Percentiles rank a stretch among this genome's conserved stretches.
Evolutionary conservation across 2,113 vertebrate species (phyloP).

Genomic region (Hiodon tergisus): DNA sequence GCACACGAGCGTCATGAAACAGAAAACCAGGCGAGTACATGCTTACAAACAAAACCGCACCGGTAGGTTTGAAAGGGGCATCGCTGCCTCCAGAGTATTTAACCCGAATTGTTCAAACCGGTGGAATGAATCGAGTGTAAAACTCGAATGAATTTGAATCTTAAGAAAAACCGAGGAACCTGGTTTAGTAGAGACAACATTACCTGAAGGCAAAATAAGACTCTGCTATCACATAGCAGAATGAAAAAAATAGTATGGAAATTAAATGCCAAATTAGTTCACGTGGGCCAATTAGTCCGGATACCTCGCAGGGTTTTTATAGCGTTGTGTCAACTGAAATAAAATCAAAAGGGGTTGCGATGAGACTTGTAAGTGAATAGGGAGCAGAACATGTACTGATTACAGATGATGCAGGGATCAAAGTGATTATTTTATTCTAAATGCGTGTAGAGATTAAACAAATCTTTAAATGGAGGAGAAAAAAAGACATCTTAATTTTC

Average conservation of each 20-base stretch:
- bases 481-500: slow-evolving; percentile 60
- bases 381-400: slow-evolving; percentile 59
- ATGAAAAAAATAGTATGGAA: slow-evolving; percentile 53
- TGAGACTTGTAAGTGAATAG: slow-evolving; percentile 51
- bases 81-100: too few relatives aligned
- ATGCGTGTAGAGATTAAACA: slow-evolving; percentile 64
- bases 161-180: slow-evolving; percentile 34
- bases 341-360: slow-evolving; percentile 56
- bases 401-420: slow-evolving; percentile 63
- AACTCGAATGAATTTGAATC: too few relatives aligned
- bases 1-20: too few relatives aligned
- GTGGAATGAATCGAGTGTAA: too few relatives aligned
- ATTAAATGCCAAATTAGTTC: slow-evolving; percentile 74
- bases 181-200: slow-evolving; percentile 45
- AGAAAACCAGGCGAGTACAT: too few relatives aligned
- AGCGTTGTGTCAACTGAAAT: slow-evolving; percentile 71
- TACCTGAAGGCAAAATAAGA: slow-evolving; percentile 52
- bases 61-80: too few relatives aligned
- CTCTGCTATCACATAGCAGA: slow-evolving; percentile 58
- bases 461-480: slow-evolving; percentile 60
- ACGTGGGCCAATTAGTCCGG: slow-evolving; percentile 72
- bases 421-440: slow-evolving; percentile 62
- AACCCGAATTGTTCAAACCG: too few relatives aligned
- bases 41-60: too few relatives aligned
- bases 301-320: slow-evolving; percentile 58